Base-by-base conservation (phyloP, 1,140 invertebrate species). In the Ceratina japonica region DNA sequence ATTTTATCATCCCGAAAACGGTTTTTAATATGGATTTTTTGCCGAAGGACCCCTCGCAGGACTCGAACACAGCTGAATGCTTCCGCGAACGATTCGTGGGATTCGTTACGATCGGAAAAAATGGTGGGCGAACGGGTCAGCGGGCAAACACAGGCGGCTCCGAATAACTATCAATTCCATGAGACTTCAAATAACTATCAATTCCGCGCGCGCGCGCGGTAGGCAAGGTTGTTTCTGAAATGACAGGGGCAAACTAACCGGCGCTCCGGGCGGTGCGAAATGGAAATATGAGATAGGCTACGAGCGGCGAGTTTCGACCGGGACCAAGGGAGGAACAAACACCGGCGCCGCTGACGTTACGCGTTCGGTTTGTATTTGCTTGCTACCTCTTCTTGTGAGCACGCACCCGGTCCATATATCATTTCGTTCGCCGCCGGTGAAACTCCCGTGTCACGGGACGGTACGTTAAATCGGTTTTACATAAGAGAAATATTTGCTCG, bases 401-500 rank as follows among this genome's bases (percentile, higher is more conserved):
- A 56, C 54, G 31, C 59, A 49, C 68, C 0, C 58, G 1, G 13
- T 10, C 59, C 51, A 49, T 72, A 54, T 70, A 72, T 78, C 75
- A 72, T 78, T 72, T 72, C 69, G 59, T 64, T 44, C 66, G 22
- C 56, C 49, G 15, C 15, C 10, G 15, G 20, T 63, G 74, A 56
- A 72, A 78, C 69, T 71, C 49, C 15, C 49, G 15, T 44, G 37
- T 44, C 37, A 44, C 7, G 24, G 20, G 24, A 54, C 16, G 7
- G 49, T 49, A 72, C 61, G 75, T 54, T 72, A 62, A 63, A 78
- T 72, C 75, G 75, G 31, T 71, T 71, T 72, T 71, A 56, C 59
- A 72, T 70, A 59, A 63, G 71, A 77, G 75, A 72, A 77, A 71
- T 72, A 77, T 77, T 77, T 77, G 20, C 66, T 77, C 31, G 24